Conservation (phyloP, 2,797 vertebrate species). For the Epinephelus coioides region DNA sequence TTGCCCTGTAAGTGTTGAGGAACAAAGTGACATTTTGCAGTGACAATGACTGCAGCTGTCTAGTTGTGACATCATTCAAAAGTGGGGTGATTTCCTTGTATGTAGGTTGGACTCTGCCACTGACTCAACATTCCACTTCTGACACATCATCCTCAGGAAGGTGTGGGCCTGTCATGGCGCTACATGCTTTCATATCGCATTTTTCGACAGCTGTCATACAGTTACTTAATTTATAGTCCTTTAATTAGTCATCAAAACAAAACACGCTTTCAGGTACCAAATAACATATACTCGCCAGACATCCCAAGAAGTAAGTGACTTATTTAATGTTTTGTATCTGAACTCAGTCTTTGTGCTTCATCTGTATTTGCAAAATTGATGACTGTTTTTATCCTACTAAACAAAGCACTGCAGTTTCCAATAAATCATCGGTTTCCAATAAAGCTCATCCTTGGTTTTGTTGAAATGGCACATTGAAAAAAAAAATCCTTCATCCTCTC, state of each 20-base stretch:
- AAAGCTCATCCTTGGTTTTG: neutral
- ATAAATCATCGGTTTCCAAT: no score
- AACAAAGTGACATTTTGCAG: neutral
- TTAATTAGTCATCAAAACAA: no score
- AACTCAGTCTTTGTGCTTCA: neutral
- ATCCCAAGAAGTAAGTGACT: neutral
- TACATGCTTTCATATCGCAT: neutral
- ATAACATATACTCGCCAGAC: no score
- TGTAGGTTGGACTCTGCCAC: constrained; percentile 24
- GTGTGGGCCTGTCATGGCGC: neutral
- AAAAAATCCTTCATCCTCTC: neutral
- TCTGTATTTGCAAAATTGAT: neutral
- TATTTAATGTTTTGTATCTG: neutral
- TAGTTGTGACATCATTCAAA: neutral
- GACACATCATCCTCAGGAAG: constrained; percentile 23
- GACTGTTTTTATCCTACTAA: neutral
- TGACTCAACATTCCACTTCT: constrained; percentile 42
- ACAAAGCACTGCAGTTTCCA: neutral
- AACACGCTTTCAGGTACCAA: no score
- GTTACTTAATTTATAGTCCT: neutral
- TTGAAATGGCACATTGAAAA: neutral
- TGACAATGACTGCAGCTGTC: neutral
- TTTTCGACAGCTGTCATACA: neutral
- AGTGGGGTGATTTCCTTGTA: neutral
- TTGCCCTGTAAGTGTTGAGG: neutral